Conservation (phyloP, 2,113 vertebrate genomes). For the Pelecanus crispus region DNA sequence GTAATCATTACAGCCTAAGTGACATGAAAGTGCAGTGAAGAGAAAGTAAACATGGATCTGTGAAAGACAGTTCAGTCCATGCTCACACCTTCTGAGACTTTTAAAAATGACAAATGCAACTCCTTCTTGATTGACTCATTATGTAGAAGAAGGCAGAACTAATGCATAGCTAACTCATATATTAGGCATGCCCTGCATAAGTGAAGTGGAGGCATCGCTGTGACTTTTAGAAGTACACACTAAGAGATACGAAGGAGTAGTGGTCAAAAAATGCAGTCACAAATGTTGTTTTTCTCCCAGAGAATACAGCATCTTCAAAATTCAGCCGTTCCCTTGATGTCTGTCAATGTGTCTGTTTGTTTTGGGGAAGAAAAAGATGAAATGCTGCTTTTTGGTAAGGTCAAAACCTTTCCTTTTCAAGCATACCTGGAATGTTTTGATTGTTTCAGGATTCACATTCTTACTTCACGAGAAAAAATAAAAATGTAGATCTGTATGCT, state of each 20-base stretch:
- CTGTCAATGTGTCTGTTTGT: conserved; percentile 24
- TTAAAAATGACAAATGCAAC: neutral
- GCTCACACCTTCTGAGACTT: neutral
- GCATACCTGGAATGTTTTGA: neutral
- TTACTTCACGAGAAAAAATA: neutral
- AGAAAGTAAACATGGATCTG: neutral
- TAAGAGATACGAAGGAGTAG: neutral
- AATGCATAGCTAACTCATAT: neutral
- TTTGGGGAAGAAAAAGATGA: conserved; percentile 3
- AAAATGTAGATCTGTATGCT: neutral
- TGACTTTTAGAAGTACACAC: neutral
- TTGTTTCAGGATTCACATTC: neutral
- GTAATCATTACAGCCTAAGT: neutral
- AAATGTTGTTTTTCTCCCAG: neutral
- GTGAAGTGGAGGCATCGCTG: neutral
- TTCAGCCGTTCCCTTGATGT: conserved; percentile 9
- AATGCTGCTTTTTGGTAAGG: neutral
- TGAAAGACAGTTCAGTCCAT: neutral
- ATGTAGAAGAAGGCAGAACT: neutral
- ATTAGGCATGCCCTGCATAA: neutral
- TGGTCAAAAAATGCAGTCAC: neutral
- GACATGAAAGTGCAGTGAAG: neutral
- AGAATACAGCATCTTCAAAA: conserved; percentile 11
- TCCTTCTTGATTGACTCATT: conserved; percentile 15
- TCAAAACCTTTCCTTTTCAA: conserved; percentile 13